A percentile compares a stretch with the other conserved stretches of the same genome.
These are phyloP conservation scores for Eupelmus urozonus DNA, from an alignment of 2,888 invertebrate genomes.

Conservation along the genomic window DNA sequence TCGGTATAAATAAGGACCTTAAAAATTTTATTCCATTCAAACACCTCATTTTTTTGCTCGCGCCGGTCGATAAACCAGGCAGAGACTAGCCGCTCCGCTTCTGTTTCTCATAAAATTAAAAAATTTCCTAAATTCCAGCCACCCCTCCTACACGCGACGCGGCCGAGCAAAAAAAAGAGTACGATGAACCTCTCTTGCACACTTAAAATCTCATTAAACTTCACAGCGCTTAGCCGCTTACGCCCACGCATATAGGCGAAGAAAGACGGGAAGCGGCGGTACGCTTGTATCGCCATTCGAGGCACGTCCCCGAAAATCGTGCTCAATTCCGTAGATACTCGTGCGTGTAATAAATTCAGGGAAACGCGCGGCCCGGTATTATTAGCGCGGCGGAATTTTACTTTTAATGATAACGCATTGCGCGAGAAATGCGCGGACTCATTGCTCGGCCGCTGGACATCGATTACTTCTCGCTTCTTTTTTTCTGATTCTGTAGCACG, in stretches of 20 bases:
- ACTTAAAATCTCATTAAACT: slow-evolving; percentile 28
- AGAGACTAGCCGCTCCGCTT: no score
- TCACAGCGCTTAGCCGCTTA: neutral
- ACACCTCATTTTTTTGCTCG: no score
- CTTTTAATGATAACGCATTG: slow-evolving; percentile 52
- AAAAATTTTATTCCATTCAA: no score
- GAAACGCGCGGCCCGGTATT: slow-evolving; percentile 3
- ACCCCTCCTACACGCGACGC: no score
- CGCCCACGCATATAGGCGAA: neutral
- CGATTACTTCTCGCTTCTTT: slow-evolving; percentile 23
- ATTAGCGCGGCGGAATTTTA: slow-evolving; percentile 26
- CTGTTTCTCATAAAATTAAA: no score
- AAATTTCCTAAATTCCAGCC: no score
- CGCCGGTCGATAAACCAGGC: no score
- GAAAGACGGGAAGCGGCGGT: no score
- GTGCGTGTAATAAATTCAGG: slow-evolving; percentile 55
- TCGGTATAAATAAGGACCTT: no score
- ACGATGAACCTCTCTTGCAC: neutral
- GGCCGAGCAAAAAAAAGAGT: no score
- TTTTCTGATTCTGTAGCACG: no score
- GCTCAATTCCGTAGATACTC: slow-evolving; percentile 55
- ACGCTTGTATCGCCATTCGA: slow-evolving; percentile 34
- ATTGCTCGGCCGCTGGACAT: slow-evolving; percentile 6
- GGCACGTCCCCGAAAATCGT: slow-evolving; percentile 47
- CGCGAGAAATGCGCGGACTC: slow-evolving; percentile 37